Base-by-base conservation (phyloP, 2,113 vertebrate species). In the Pteronura brasiliensis region DNA sequence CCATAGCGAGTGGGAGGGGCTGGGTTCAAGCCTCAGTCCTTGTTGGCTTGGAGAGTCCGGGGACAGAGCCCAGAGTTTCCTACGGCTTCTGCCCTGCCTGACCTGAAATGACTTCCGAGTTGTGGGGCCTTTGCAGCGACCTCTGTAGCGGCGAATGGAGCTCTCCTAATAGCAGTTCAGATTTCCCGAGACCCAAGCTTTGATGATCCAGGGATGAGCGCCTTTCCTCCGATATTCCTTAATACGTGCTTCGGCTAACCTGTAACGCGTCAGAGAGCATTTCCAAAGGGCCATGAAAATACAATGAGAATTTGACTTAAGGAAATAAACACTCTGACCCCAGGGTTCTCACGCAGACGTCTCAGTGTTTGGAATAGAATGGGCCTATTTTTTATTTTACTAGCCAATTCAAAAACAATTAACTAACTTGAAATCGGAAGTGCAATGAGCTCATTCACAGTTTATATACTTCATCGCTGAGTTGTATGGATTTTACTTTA, bases 41-140 rank as follows among this genome's bases (percentile, higher is more conserved):
- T 4, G 2, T 27, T 27, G 0, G 0, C 17, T 4, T 5, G 4
- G 13, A 1, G 0, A 1, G 1, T 4, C 0, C 12, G 0, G 1
- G 0, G 3, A 0, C 31, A 1, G 15, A 55, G 27, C 31, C 0
- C 7, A 1, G 20, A 0, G 2, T 31, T n/a, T 29, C 12, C 0
- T 17, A 59, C 0, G 5, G 6, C 27, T 31, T 63, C 3, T 3
- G 18, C 0, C 12, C 13, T 1, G 1, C 4, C 5, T 7, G 29
- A 29, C 23, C 3, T 39, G 14, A 12, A 0, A 1, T 9, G 63
- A 42, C 34, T 31, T 14, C 9, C 6, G 34, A n/a, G 23, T 36
- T 44, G 31, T 57, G 11, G 18, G 44, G 25, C 2, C 12, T 11
- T 21, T 15, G 4, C 20, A 18, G 47, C 12, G 42, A 4, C 3